Conservation (phyloP, 2,797 vertebrate genomes). For the Fistularia tabacaria region DNA sequence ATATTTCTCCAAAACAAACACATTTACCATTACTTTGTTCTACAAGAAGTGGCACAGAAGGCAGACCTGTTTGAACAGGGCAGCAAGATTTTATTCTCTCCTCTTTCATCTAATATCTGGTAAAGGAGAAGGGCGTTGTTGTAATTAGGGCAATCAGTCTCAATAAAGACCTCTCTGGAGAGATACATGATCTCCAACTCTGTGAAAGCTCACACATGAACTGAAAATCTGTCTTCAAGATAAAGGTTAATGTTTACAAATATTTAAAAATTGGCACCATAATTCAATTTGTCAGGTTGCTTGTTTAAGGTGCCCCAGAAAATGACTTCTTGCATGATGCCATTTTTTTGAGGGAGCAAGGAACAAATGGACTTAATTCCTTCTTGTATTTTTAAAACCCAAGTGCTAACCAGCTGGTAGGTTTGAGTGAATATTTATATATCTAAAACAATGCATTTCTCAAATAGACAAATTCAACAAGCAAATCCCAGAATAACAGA, state of each 20-base stretch:
- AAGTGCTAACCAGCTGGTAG: no score
- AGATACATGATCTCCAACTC: conserved; percentile 64
- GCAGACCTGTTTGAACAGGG: no score
- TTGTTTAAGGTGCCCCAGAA: conserved; percentile 69
- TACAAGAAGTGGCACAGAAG: no score
- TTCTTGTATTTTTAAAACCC: no score
- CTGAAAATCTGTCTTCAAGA: conserved; percentile 72
- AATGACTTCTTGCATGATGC: conserved; percentile 59
- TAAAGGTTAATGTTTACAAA: conserved; percentile 83
- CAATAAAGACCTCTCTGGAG: conserved; percentile 72
- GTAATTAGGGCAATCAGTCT: conserved; percentile 77
- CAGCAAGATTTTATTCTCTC: no score
- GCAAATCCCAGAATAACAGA: no score
- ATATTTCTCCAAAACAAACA: no score
- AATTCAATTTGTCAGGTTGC: conserved; percentile 76
- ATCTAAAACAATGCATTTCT: no score
- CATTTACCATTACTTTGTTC: no score
- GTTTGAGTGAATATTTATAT: no score
- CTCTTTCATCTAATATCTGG: conserved; percentile 3
- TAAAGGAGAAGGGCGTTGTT: conserved; percentile 47
- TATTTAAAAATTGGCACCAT: conserved; percentile 76
- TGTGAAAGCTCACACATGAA: conserved; percentile 64
- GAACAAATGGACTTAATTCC: no score
- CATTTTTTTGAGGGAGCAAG: conserved; percentile 62
- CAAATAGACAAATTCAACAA: no score